Percentiles rank a stretch among this genome's conserved stretches.
Conservation (phyloP, 2,888 invertebrate genomes). For the Acanthoscelides obtectus region DNA sequence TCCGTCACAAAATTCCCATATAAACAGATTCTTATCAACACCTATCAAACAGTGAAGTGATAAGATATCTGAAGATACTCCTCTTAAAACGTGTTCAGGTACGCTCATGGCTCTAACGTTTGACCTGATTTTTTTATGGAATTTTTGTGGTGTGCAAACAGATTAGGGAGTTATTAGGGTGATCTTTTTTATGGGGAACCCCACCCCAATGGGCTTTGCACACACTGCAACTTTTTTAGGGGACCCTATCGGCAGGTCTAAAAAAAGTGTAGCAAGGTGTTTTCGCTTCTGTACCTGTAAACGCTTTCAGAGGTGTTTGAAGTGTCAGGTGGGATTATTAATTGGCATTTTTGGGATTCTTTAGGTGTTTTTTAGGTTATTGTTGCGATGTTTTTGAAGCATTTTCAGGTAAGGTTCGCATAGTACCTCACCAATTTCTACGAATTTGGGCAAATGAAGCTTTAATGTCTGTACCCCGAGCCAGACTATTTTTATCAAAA, state of each 20-base stretch:
- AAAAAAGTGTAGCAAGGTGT: background rate
- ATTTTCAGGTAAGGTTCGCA: too few species aligned
- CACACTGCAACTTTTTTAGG: background rate
- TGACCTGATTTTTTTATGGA: slow-evolving; percentile 33
- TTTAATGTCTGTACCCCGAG: too few species aligned
- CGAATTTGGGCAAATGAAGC: too few species aligned
- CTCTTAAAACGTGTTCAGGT: too few species aligned
- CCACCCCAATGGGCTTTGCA: slow-evolving; percentile 13
- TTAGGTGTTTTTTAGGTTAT: background rate
- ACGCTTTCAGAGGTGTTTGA: background rate
- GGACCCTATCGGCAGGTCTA: background rate
- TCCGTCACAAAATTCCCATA: too few species aligned
- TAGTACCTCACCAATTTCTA: too few species aligned
- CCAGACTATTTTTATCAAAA: too few species aligned
- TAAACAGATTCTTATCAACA: too few species aligned
- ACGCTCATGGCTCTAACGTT: background rate
- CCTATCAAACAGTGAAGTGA: too few species aligned
- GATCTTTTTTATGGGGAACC: slow-evolving; percentile 38
- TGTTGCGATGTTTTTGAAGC: too few species aligned
- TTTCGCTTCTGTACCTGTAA: background rate
- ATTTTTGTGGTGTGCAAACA: slow-evolving; percentile 43
- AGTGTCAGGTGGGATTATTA: background rate
- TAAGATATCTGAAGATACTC: too few species aligned
- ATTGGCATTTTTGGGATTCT: background rate
- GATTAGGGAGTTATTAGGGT: slow-evolving; percentile 28